These are phyloP conservation scores for Tor tambroides DNA, from an alignment of 2,113 vertebrate genomes.

Conservation along the genomic window DNA sequence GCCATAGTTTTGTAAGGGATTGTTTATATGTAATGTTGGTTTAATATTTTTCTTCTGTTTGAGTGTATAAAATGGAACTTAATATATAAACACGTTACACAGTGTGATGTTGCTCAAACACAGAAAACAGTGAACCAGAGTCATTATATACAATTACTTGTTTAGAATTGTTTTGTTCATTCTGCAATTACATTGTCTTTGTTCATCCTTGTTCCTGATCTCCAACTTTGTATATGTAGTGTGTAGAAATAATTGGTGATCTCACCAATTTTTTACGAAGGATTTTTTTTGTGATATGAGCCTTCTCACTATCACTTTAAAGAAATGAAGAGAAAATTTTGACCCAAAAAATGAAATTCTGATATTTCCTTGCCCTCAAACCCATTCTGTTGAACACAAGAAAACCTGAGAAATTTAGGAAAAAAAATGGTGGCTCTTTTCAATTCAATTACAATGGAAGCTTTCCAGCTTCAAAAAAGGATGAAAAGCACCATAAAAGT, in stretches of 20 bases:
- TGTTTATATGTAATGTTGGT: conserved; percentile 62
- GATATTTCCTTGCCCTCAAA: not conserved
- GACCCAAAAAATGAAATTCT: not conserved
- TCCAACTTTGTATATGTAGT: conserved; percentile 37
- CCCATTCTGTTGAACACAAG: not conserved
- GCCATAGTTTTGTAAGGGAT: conserved; percentile 60
- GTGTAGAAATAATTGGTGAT: conserved; percentile 59
- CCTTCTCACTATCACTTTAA: not conserved
- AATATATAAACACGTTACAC: conserved; percentile 74
- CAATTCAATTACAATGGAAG: not conserved
- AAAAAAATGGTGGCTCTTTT: too few relatives aligned
- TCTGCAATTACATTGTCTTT: conserved; percentile 40
- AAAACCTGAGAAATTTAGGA: not conserved
- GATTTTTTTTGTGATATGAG: not conserved
- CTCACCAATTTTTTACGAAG: conserved; percentile 7
- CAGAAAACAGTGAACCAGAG: conserved; percentile 29
- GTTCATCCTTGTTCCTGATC: conserved; percentile 53
- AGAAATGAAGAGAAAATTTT: not conserved
- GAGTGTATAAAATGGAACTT: conserved; percentile 74
- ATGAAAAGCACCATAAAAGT: not conserved
- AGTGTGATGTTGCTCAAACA: conserved; percentile 44
- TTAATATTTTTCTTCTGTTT: conserved; percentile 60
- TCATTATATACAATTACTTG: conserved; percentile 15
- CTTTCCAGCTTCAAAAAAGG: not conserved
- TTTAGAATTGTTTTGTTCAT: not conserved